Percentiles rank a stretch among this genome's conserved stretches.
Conservation (phyloP, 2,888 invertebrate genomes). For the Allygus modestus region DNA sequence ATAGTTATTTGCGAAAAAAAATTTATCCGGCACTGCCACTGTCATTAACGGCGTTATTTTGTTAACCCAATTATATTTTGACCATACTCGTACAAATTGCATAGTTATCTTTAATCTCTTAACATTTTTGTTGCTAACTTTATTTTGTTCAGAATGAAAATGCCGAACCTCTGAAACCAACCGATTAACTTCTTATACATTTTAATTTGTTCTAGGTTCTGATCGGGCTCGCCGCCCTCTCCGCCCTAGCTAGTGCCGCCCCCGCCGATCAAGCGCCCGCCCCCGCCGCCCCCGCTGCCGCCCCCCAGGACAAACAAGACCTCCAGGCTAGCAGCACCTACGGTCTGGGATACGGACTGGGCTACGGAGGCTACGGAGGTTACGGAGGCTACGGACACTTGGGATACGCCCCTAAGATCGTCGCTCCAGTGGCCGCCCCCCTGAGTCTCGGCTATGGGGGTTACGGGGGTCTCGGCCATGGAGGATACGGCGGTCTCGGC, state of each 20-base stretch:
- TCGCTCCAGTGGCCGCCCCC: slow-evolving; percentile 35
- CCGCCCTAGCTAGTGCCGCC: slow-evolving; percentile 28
- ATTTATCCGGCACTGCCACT: too few species aligned
- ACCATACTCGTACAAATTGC: too few species aligned
- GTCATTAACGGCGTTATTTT: too few species aligned
- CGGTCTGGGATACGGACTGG: slow-evolving; percentile 64
- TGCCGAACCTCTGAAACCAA: too few species aligned
- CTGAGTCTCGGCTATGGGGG: slow-evolving; percentile 21
- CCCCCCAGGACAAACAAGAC: slow-evolving; percentile 47
- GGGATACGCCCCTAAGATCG: slow-evolving; percentile 50
- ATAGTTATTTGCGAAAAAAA: too few species aligned
- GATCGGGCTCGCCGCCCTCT: neutral
- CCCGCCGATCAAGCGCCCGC: slow-evolving; percentile 30
- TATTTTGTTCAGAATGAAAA: too few species aligned
- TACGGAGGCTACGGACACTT: slow-evolving; percentile 26
- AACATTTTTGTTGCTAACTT: too few species aligned
- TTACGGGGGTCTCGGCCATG: slow-evolving; percentile 1
- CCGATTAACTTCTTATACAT: neutral
- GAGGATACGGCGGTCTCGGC: neutral
- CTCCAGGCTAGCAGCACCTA: slow-evolving; percentile 63
- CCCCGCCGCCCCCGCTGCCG: slow-evolving; percentile 17
- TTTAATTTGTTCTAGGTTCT: slow-evolving; percentile 5
- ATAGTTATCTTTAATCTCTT: too few species aligned
- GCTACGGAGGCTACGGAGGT: slow-evolving; percentile 42
- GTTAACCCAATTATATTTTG: too few species aligned